Conservation (phyloP, 2,888 invertebrate species). For the Cerastis rubricosa region DNA sequence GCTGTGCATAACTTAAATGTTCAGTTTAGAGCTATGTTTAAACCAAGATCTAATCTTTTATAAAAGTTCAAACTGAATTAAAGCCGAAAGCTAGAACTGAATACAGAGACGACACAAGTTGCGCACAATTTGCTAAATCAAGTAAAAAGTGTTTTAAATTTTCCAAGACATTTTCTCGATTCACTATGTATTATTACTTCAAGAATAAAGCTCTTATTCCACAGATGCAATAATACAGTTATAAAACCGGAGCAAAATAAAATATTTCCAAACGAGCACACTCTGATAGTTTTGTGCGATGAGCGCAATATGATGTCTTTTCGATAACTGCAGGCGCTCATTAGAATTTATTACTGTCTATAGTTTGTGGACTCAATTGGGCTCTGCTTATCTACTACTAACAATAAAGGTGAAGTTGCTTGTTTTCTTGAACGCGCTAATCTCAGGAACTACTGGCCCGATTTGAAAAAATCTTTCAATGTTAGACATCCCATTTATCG, state of each 20-base stretch:
- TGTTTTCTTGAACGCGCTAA: too few species aligned
- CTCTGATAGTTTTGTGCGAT: conserved; percentile 53
- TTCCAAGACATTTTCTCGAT: conserved; percentile 16
- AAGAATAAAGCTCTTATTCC: conserved; percentile 16
- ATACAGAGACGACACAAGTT: background rate
- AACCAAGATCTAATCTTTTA: background rate
- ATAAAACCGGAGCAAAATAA: conserved; percentile 34
- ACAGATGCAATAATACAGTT: conserved; percentile 26
- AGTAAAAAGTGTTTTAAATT: background rate
- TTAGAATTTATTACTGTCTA: conserved; percentile 28
- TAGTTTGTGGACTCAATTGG: conserved; percentile 2
- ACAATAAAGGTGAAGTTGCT: too few species aligned
- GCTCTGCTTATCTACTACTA: background rate
- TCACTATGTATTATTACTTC: conserved; percentile 7
- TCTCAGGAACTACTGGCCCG: too few species aligned
- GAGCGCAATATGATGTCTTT: conserved; percentile 48
- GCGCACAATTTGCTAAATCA: background rate
- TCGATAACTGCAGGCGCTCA: conserved; percentile 40
- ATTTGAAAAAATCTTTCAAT: too few species aligned
- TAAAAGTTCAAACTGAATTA: background rate
- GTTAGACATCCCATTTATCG: too few species aligned
- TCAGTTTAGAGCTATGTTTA: background rate
- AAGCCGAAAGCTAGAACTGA: too few species aligned
- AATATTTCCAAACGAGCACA: conserved; percentile 26
- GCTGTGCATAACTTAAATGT: background rate